These are phyloP conservation scores for Ectemnius lituratus DNA, from an alignment of 2,888 invertebrate genomes.

Conservation along the genomic window DNA sequence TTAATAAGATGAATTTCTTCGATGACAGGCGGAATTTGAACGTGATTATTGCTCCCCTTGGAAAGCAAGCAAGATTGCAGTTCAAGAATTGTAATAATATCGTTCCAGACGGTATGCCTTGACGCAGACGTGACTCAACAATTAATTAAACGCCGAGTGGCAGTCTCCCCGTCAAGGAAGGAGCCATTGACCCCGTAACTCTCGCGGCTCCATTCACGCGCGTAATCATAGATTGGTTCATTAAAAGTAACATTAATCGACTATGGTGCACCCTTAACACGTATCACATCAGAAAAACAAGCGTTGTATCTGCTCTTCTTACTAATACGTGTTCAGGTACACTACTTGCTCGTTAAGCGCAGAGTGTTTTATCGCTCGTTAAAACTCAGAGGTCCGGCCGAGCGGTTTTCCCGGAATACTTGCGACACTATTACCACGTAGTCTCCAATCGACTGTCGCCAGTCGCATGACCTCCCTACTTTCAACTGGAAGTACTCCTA, in stretches of 20 bases:
- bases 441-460: neutral
- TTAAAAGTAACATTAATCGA: neutral
- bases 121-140: neutral
- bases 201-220: neutral
- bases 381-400: neutral
- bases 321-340: no score
- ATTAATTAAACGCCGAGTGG: neutral
- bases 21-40: no score
- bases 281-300: no score
- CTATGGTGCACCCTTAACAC: neutral
- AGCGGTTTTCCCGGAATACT: neutral
- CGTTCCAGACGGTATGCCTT: neutral
- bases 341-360: no score
- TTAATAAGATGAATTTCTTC: no score
- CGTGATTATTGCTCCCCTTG: no score
- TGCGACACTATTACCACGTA: no score
- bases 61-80: no score
- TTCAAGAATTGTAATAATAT: neutral
- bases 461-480: neutral
- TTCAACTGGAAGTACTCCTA: slow-evolving; percentile 22
- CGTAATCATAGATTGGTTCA: neutral
- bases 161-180: neutral
- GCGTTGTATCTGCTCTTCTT: no score
- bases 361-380: neutral
- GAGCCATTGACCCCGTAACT: neutral